phyloP scores from a whole-genome alignment of 92 coral and sea anemone species.

The Porites divaricata region DNA sequence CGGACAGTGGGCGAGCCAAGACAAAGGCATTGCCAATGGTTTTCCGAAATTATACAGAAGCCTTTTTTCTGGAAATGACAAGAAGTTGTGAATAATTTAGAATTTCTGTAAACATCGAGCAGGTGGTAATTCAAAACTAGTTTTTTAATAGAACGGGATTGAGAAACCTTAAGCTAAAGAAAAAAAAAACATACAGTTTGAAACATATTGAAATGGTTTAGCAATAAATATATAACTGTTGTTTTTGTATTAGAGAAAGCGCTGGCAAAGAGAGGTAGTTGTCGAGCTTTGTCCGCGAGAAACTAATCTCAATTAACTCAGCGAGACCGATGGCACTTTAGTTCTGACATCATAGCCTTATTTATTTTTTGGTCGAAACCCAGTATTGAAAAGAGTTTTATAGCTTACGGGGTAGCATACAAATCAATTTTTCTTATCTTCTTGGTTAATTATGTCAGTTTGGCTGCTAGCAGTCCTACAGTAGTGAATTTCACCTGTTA shows the following conservation, averaged over 20 bases:
- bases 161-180: not conserved
- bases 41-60: not conserved
- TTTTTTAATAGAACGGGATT: conserved; percentile 14
- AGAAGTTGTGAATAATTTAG: conserved; percentile 32
- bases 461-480: not conserved
- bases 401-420: not conserved
- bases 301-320: not conserved
- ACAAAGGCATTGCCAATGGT: not conserved
- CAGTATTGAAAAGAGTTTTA: not conserved
- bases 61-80: conserved; percentile 1
- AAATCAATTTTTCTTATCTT: not conserved
- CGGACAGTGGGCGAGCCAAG: not conserved
- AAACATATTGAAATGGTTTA: not conserved
- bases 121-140: conserved; percentile 15
- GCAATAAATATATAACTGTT: not conserved
- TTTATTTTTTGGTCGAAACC: too few relatives aligned
- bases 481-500: conserved; percentile 4
- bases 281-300: not conserved
- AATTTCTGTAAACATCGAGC: not conserved
- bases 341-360: not conserved
- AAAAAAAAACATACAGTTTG: not conserved
- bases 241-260: not conserved
- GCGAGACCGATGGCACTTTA: not conserved
- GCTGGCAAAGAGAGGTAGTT: not conserved
- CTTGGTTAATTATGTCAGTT: not conserved